Conservation (phyloP, 2,797 vertebrate genomes). For the Netta rufina region DNA sequence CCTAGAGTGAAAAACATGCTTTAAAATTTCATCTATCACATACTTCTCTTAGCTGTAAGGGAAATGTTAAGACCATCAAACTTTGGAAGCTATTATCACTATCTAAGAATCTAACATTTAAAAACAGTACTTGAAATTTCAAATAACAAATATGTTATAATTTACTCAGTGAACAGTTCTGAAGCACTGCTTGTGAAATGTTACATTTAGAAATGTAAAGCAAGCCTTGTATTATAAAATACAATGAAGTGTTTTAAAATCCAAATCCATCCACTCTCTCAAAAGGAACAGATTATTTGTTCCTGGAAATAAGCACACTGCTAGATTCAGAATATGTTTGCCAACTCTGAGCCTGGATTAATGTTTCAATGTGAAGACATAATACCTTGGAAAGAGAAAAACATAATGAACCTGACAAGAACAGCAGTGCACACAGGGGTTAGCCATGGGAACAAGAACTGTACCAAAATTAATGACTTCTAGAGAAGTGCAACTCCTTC, state of each 20-base stretch:
- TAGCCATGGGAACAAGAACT: slow-evolving; percentile 13
- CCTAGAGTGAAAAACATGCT: background rate
- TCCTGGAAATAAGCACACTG: slow-evolving; percentile 33
- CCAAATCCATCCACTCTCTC: background rate
- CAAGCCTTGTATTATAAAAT: background rate
- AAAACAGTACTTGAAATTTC: slow-evolving; percentile 10
- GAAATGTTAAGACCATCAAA: background rate
- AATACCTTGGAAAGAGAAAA: slow-evolving; percentile 38
- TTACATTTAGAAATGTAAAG: background rate
- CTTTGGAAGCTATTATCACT: background rate
- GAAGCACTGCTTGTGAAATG: background rate
- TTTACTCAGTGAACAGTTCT: background rate
- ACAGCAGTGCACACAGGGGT: slow-evolving; percentile 36
- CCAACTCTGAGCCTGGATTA: slow-evolving; percentile 32
- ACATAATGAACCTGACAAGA: slow-evolving; percentile 42
- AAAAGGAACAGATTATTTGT: slow-evolving; percentile 28
- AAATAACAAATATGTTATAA: background rate
- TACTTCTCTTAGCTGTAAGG: background rate
- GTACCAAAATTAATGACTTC: slow-evolving; percentile 32
- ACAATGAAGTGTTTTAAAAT: slow-evolving; percentile 21
- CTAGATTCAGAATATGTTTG: background rate
- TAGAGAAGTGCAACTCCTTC: slow-evolving; percentile 31
- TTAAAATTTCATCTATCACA: background rate
- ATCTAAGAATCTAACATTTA: background rate
- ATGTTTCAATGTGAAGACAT: slow-evolving; percentile 21